Conservation (phyloP, 2,113 vertebrate genomes). For the Chascanopsetta lugubris region DNA sequence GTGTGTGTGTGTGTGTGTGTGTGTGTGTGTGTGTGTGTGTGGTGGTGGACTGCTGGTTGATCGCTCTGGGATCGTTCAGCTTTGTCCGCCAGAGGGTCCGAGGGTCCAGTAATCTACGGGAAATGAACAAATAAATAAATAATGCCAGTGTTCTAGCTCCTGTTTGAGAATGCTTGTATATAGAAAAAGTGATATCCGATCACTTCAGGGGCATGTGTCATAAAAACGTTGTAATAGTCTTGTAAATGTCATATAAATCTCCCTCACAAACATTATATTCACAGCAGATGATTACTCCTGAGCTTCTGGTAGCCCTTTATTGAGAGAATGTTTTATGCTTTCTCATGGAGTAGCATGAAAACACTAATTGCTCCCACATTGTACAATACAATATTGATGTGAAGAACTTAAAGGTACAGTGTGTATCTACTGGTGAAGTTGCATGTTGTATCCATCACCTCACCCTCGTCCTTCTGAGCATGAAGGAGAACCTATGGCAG, state of each 20-base stretch:
- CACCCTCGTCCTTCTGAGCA: no score
- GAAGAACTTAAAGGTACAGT: no score
- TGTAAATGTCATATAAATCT: neutral
- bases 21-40: constrained; percentile 13
- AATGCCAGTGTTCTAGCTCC: constrained; percentile 14
- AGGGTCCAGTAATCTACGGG: no score
- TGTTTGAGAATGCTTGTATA: constrained; percentile 23
- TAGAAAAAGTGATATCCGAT: constrained; percentile 1
- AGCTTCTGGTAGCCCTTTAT: neutral
- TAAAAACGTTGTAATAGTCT: neutral
- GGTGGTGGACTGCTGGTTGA: constrained; percentile 19
- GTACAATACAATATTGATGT: no score
- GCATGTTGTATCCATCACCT: no score
- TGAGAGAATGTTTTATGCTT: no score
- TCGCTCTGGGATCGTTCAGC: constrained; percentile 55
- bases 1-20: constrained; percentile 13
- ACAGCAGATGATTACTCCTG: neutral
- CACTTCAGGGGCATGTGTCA: neutral
- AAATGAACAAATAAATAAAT: no score
- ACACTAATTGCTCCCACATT: no score
- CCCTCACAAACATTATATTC: neutral
- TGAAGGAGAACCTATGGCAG: no score
- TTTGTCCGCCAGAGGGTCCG: constrained; percentile 20
- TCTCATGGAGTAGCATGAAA: no score
- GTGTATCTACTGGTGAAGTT: no score